Evolutionary conservation across 1,140 invertebrate species (phyloP).

Genomic region (Lasioglossum albipes): DNA sequence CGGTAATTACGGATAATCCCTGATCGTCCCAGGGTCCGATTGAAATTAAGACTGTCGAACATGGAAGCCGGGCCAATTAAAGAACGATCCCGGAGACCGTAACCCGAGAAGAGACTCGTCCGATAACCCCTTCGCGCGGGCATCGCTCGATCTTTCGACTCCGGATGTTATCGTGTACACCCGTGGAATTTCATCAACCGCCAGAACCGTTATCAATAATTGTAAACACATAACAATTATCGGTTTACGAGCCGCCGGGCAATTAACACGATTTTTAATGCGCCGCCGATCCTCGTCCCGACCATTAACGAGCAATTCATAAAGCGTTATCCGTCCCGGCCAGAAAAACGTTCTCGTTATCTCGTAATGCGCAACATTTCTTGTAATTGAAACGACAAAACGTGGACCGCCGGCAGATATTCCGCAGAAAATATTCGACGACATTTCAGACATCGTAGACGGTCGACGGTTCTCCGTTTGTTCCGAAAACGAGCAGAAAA

Average conservation of each 20-base stretch:
- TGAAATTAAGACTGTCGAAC: conserved; percentile 19
- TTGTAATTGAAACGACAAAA: not conserved
- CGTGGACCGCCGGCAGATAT: not conserved
- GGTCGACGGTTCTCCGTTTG: too few species aligned
- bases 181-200: conserved; percentile 42
- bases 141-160: conserved; percentile 54
- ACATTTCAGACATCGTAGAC: too few species aligned
- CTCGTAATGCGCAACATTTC: conserved; percentile 25
- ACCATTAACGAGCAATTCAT: conserved; percentile 40
- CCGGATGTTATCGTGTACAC: conserved; percentile 38
- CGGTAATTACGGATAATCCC: conserved; percentile 30
- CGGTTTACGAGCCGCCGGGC: conserved; percentile 30
- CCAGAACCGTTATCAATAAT: not conserved
- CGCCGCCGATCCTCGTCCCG: not conserved
- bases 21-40: not conserved
- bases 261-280: conserved; percentile 51
- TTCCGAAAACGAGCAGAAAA: too few species aligned
- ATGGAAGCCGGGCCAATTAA: conserved; percentile 35
- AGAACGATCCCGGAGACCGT: conserved; percentile 9
- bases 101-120: conserved; percentile 20
- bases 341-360: conserved; percentile 2
- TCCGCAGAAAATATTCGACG: too few species aligned
- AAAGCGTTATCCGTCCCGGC: conserved; percentile 13
- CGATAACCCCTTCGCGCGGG: conserved; percentile 50
- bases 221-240: conserved; percentile 62